Evolutionary conservation across 1,140 invertebrate species (phyloP).

Genomic region (Akabosia matsudoensis): DNA sequence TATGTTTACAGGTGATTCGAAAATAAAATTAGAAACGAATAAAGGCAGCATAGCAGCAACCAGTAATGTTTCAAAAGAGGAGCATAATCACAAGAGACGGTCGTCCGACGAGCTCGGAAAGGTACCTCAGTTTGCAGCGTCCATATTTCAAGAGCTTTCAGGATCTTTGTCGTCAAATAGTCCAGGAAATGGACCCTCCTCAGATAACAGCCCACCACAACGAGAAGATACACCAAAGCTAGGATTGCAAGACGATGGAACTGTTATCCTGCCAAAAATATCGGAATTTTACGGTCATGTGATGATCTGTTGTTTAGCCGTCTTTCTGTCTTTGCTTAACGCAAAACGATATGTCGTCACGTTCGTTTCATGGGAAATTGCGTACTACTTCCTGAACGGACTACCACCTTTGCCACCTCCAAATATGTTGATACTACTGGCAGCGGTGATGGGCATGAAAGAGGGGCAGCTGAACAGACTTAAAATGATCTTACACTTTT

Average conservation of each 20-base stretch:
- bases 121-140: not conserved
- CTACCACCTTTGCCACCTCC: not conserved
- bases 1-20: too few relatives aligned
- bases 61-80: too few relatives aligned
- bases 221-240: not conserved
- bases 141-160: not conserved
- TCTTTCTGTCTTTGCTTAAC: not conserved
- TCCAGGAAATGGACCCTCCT: too few relatives aligned
- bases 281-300: not conserved
- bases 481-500: not conserved
- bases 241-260: constrained; percentile 1
- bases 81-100: too few relatives aligned
- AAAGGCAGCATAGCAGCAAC: too few relatives aligned
- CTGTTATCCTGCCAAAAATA: not conserved
- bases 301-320: not conserved
- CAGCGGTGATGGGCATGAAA: not conserved
- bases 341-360: not conserved
- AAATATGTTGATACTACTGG: constrained; percentile 2
- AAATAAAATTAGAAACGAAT: too few relatives aligned
- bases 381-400: not conserved
- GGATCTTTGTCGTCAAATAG: too few relatives aligned
- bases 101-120: too few relatives aligned
- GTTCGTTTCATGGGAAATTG: constrained; percentile 1
- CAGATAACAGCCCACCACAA: not conserved
- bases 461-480: not conserved